Conservation (phyloP, 2,113 vertebrate genomes). For the Potamarius usumacintae region DNA sequence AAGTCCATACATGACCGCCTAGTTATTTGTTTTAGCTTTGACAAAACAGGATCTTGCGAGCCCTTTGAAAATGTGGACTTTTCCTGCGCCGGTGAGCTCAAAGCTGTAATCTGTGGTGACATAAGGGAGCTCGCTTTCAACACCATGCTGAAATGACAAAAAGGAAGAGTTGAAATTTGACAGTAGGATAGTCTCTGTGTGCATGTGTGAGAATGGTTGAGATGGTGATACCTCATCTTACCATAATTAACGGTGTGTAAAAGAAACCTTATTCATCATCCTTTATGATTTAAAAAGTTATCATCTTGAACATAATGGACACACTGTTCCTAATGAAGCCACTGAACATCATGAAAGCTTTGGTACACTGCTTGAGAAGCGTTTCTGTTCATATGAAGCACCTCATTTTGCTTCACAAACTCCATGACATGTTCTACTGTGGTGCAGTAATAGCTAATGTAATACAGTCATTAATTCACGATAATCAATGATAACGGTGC, state of each 20-base stretch:
- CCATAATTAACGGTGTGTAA: background rate
- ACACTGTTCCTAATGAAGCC: background rate
- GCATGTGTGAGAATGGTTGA: no score
- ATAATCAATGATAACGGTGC: no score
- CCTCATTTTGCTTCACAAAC: background rate
- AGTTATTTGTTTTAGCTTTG: constrained; percentile 38
- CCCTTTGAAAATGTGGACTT: constrained; percentile 76
- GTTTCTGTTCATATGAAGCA: background rate
- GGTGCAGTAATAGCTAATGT: background rate
- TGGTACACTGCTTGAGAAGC: background rate
- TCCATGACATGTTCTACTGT: background rate
- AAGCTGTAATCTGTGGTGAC: constrained; percentile 87
- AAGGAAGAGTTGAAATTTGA: background rate
- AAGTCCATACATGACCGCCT: constrained; percentile 31
- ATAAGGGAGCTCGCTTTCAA: constrained; percentile 82
- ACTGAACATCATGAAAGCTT: background rate
- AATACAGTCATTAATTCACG: background rate
- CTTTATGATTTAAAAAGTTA: no score
- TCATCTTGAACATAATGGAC: background rate
- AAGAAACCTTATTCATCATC: no score
- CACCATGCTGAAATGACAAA: constrained; percentile 70
- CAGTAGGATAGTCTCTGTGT: background rate
- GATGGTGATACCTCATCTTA: background rate
- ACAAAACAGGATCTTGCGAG: constrained; percentile 60
- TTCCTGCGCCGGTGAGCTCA: constrained; percentile 80